Conservation (phyloP, 2,797 vertebrate species). For the Sarcophilus harrisii region DNA sequence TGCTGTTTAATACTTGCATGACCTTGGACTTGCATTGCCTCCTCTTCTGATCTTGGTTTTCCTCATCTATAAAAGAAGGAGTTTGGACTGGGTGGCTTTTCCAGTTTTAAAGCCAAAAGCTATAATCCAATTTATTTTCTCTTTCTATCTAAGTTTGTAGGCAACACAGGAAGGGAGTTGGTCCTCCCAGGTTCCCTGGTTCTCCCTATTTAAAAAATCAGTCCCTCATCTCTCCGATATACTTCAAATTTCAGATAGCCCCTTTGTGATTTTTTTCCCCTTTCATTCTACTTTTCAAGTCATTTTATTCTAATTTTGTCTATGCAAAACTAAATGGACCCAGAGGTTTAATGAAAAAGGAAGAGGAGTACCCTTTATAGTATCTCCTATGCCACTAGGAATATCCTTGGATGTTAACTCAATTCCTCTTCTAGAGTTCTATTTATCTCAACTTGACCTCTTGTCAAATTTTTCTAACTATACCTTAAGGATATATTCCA, state of each 20-base stretch:
- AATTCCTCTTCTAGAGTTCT: not conserved
- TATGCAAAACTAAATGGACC: slow-evolving; percentile 5
- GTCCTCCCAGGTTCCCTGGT: not conserved
- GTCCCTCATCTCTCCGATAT: too few species aligned
- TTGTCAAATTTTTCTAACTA: slow-evolving; percentile 24
- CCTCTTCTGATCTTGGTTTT: not conserved
- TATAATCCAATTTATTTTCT: not conserved
- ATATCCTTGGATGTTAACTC: not conserved
- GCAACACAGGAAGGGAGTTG: not conserved
- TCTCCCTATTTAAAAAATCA: not conserved
- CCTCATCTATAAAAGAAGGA: not conserved
- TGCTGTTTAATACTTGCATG: not conserved
- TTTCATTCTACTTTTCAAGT: not conserved
- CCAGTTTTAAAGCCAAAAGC: not conserved
- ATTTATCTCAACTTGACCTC: not conserved
- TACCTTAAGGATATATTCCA: not conserved
- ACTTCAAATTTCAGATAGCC: not conserved
- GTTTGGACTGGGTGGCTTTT: not conserved
- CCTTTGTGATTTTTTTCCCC: not conserved
- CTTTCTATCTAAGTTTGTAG: not conserved
- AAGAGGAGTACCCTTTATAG: not conserved
- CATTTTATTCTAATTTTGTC: slow-evolving; percentile 2
- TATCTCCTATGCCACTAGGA: not conserved
- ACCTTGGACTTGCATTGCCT: not conserved
- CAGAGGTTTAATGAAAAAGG: not conserved